Conservation (phyloP, 2,113 vertebrate genomes). For the Ameiurus melas region DNA sequence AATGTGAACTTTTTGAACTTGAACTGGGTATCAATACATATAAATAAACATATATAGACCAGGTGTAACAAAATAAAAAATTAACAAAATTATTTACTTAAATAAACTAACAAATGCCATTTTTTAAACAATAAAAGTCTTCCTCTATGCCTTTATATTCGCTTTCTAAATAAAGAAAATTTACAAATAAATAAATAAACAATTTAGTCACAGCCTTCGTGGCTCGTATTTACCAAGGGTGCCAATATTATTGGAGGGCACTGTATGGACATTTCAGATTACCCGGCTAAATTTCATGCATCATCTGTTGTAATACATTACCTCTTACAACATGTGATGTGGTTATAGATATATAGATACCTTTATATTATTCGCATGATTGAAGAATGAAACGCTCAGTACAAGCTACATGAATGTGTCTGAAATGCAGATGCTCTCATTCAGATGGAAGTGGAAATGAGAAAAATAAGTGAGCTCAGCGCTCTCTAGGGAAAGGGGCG, state of each 20-base stretch:
- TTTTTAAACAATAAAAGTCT: neutral
- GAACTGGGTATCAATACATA: too few relatives aligned
- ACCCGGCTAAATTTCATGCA: neutral
- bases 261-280: too few relatives aligned
- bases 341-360: neutral
- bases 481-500: constrained; percentile 55
- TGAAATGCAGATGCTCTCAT: neutral
- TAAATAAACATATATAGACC: too few relatives aligned
- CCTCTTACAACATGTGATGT: neutral
- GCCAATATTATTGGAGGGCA: too few relatives aligned
- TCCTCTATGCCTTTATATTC: neutral
- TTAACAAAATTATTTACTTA: too few relatives aligned
- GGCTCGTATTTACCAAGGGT: too few relatives aligned
- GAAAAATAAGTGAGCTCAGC: constrained; percentile 60
- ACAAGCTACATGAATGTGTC: constrained; percentile 16
- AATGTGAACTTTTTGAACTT: neutral
- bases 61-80: too few relatives aligned
- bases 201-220: too few relatives aligned
- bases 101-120: neutral
- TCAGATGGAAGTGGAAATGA: constrained; percentile 36
- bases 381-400: neutral
- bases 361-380: neutral
- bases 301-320: too few relatives aligned
- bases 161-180: neutral
- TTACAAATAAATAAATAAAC: too few relatives aligned